Evolutionary conservation across 2,888 invertebrate genomes (phyloP), one percentile per base, ranked within the genome.

Genomic region (Drosophila atroscutellata): DNA sequence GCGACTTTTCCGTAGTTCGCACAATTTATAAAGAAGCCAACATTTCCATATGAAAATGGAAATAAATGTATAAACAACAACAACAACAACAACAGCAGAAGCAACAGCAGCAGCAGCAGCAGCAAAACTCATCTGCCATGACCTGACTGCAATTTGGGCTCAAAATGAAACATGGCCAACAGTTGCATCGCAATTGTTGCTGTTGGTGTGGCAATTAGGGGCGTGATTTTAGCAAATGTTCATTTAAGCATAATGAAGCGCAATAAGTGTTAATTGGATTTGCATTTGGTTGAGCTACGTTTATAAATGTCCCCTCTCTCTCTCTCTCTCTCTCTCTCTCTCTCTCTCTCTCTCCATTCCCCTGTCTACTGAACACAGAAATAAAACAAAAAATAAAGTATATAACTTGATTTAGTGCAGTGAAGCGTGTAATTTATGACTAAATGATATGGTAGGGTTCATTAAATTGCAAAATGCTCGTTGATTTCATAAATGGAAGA

Each of bases 221-320:
- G 90, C 88, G 90, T 89, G 86, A 89, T 87, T 87, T 89, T 84
- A 80, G 76, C 82, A 77, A 83, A 81, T 88, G 90, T 81, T 74
- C 86, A 90, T 83, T 86, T 83, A 82, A 88, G 81, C 86, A 89
- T 86, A 90, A 90, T 87, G 86, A 90, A 87, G 88, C 78, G 81
- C 88, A 87, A 86, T 79, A 88, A 90, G 87, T 86, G 90, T 87
- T 87, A 90, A 87, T 90, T 87, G 89, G 90, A 88, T 90, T 88
- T 88, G 77, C 78, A 80, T 86, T 81, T 72, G 66, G 67, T 45
- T 39, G 37, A 13, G 52, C 49, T 42, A 24, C 45, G 45, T 24
- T 24, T 24, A 57, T 54, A 42, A 49, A 28, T 56, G 8, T 18
- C 36, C 51, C 39, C 32, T 20, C 26, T 28, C n/a, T 24, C 24